These are phyloP conservation scores for Pheosia tremula DNA, from an alignment of 2,888 invertebrate species.

Conservation along the genomic window DNA sequence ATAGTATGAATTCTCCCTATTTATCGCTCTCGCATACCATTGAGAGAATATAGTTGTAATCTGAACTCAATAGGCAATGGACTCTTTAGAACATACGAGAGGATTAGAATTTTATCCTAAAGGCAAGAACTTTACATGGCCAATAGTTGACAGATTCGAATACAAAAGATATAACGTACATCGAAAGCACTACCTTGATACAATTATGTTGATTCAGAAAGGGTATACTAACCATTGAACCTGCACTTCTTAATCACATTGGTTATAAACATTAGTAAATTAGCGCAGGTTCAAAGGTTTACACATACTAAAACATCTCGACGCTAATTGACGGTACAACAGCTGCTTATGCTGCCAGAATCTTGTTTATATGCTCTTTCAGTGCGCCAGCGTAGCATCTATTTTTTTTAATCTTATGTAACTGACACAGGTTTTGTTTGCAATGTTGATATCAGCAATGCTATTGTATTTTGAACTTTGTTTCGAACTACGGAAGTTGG, in stretches of 20 bases:
- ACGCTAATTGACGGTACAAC: too few species aligned
- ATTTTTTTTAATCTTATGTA: constrained; percentile 4
- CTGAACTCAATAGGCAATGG: constrained; percentile 44
- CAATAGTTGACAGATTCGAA: constrained; percentile 39
- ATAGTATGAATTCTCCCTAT: neutral
- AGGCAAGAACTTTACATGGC: constrained; percentile 58
- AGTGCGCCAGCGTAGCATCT: too few species aligned
- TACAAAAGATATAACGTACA: constrained; percentile 66
- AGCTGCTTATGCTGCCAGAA: too few species aligned
- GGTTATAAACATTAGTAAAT: too few species aligned
- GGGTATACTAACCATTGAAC: too few species aligned
- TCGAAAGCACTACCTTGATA: constrained; percentile 68
- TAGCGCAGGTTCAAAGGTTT: too few species aligned
- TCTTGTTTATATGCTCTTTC: too few species aligned
- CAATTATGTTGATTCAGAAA: too few species aligned
- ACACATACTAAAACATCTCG: too few species aligned
- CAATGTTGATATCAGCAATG: constrained; percentile 40
- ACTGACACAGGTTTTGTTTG: constrained; percentile 53
- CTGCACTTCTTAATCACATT: too few species aligned
- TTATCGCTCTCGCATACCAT: too few species aligned
- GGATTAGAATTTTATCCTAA: constrained; percentile 42
- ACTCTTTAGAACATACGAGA: constrained; percentile 48
- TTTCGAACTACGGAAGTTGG: constrained; percentile 58
- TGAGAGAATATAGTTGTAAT: too few species aligned
- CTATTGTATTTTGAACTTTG: constrained; percentile 73